Evolutionary conservation across 2,888 invertebrate genomes (phyloP).

Genomic region (Ptychoptera albimana): DNA sequence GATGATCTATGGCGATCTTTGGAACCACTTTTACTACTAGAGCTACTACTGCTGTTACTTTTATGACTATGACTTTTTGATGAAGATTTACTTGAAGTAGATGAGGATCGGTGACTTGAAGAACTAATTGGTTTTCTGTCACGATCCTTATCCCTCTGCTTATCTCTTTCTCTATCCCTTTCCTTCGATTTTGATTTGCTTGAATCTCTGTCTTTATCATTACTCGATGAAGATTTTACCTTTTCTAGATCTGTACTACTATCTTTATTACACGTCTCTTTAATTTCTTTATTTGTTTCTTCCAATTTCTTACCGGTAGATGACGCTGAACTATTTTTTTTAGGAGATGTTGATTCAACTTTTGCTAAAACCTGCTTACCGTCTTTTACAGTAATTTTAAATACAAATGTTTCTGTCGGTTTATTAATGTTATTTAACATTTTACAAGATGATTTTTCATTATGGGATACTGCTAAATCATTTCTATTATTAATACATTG

Average conservation of each 20-base stretch:
- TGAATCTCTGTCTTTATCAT: conserved; percentile 12
- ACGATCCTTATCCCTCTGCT: conserved; percentile 15
- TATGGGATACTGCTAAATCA: too few species aligned
- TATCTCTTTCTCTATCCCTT: conserved; percentile 11
- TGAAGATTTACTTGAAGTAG: conserved; percentile 6
- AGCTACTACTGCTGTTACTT: not conserved
- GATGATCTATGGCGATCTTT: conserved; percentile 21
- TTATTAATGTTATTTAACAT: too few species aligned
- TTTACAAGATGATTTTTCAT: too few species aligned
- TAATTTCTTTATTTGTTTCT: conserved; percentile 24
- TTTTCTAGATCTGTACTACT: conserved; percentile 31
- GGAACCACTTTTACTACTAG: conserved; percentile 19
- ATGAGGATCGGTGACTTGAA: conserved; percentile 2
- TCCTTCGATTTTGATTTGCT: conserved; percentile 13
- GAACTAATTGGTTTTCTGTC: conserved; percentile 5
- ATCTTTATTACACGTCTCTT: conserved; percentile 35
- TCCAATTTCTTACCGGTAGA: not conserved
- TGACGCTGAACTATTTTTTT: not conserved
- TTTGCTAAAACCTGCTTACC: conserved; percentile 47
- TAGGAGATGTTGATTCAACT: conserved; percentile 14
- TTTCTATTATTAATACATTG: too few species aligned
- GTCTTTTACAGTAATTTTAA: conserved; percentile 55
- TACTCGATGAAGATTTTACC: conserved; percentile 15
- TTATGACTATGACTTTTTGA: conserved; percentile 5
- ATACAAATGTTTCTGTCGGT: conserved; percentile 23